These are phyloP conservation scores for Eurypyga helias DNA, from an alignment of 2,113 vertebrate species.

Conservation along the genomic window DNA sequence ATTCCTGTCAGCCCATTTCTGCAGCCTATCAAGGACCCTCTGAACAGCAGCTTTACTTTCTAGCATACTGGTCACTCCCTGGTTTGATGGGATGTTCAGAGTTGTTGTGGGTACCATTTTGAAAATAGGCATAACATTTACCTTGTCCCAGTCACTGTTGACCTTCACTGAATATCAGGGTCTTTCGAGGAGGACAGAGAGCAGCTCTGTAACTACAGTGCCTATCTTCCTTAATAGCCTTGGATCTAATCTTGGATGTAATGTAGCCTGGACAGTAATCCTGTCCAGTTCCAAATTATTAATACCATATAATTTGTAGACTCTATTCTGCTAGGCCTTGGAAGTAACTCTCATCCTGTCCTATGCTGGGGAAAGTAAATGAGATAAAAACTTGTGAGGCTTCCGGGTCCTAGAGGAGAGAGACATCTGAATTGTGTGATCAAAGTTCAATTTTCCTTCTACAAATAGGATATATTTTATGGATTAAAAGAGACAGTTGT, in stretches of 20 bases:
- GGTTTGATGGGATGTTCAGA: neutral
- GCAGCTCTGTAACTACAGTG: neutral
- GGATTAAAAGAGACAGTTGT: neutral
- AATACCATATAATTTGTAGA: neutral
- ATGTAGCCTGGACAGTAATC: no score
- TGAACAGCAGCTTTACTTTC: neutral
- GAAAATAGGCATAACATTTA: neutral
- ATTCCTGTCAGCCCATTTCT: neutral
- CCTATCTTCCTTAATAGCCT: neutral
- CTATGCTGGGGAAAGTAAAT: neutral
- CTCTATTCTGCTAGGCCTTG: neutral
- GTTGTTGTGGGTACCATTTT: neutral
- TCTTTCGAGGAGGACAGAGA: neutral
- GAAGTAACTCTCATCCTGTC: neutral
- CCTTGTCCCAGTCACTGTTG: neutral
- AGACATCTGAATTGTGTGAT: neutral
- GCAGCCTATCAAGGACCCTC: neutral
- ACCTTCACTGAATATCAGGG: neutral
- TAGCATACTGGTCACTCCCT: neutral
- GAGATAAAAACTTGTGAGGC: neutral
- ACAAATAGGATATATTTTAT: neutral
- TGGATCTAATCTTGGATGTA: no score
- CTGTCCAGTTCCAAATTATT: neutral
- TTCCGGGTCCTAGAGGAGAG: neutral
- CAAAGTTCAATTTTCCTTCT: neutral